Evolutionary conservation across 2,797 vertebrate species (phyloP).

Genomic region (Lates japonicus): DNA sequence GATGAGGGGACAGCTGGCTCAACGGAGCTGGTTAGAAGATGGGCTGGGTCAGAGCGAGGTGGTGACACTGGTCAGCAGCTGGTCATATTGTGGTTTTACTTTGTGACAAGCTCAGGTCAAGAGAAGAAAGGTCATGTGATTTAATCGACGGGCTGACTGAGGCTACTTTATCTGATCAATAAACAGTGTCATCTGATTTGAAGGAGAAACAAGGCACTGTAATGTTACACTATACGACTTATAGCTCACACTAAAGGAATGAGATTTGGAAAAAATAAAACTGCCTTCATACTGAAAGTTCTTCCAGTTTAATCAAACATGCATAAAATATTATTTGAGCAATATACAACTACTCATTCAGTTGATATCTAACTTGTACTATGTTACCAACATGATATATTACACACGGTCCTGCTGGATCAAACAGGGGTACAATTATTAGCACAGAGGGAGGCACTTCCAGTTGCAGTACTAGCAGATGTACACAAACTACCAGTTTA

Average conservation of each 20-base stretch:
- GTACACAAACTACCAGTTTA: neutral
- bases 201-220: neutral
- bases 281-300: neutral
- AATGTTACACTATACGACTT: neutral
- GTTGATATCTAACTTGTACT: neutral
- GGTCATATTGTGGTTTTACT: neutral
- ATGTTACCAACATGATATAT: neutral
- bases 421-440: neutral
- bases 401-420: neutral
- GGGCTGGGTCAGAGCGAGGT: neutral
- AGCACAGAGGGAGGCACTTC: neutral
- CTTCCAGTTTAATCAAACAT: neutral
- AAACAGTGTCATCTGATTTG: conserved; percentile 2
- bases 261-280: neutral
- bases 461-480: neutral
- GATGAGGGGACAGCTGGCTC: neutral
- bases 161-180: conserved; percentile 27
- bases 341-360: no score
- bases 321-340: no score
- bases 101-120: conserved; percentile 14
- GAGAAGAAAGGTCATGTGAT: conserved; percentile 18
- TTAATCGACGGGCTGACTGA: conserved; percentile 9
- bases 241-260: neutral
- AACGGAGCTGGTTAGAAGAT: neutral
- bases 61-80: neutral